Percentiles rank a stretch among this genome's conserved stretches.
These are phyloP conservation scores for Nyctibius grandis DNA, from an alignment of 2,797 vertebrate genomes.

Conservation along the genomic window DNA sequence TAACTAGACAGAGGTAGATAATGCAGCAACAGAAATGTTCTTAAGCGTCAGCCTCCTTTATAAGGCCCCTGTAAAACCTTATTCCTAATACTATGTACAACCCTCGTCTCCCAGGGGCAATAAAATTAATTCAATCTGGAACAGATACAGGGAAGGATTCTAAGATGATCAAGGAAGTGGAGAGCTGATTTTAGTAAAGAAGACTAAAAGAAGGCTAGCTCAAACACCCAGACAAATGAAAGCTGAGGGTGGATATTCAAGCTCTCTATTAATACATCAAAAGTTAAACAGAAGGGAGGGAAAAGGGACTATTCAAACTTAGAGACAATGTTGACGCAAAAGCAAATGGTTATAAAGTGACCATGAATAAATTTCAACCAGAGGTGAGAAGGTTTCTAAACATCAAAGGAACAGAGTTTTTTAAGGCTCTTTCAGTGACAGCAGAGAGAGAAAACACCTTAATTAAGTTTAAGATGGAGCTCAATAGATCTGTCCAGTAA, in stretches of 20 bases:
- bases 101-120: not conserved
- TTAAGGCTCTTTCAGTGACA: not conserved
- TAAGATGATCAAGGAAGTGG: not conserved
- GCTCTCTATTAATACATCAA: not conserved
- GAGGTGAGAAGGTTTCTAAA: not conserved
- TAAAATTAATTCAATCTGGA: not conserved
- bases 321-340: not conserved
- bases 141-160: not conserved
- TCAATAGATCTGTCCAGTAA: not conserved
- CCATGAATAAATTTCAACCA: not conserved
- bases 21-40: not conserved
- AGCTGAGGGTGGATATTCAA: not conserved
- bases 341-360: not conserved
- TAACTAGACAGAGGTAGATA: not conserved
- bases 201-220: not conserved
- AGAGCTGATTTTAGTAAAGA: not conserved
- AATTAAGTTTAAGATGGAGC: not conserved
- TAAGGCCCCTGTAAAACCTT: not conserved
- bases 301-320: not conserved
- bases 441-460: not conserved
- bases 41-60: not conserved
- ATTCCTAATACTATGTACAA: not conserved
- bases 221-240: not conserved
- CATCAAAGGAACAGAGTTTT: not conserved
- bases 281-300: not conserved